A percentile compares a stretch with the other conserved stretches of the same genome.
Evolutionary conservation across 1,140 invertebrate species (phyloP).

Genomic region (Dreissena rostriformis): DNA sequence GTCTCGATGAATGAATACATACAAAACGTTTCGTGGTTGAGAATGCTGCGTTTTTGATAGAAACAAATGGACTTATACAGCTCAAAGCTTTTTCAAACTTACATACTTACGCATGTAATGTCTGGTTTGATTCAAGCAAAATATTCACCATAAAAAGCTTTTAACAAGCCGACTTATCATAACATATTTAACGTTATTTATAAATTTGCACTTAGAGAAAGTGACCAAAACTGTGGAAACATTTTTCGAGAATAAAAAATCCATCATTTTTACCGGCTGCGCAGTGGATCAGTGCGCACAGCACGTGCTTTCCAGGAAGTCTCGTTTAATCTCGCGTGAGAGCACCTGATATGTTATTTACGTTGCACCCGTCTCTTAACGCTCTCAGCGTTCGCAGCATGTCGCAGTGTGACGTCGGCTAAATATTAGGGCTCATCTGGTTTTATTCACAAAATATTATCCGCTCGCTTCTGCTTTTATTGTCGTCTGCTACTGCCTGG

Average conservation of each 20-base stretch:
- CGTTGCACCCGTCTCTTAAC: constrained; percentile 38
- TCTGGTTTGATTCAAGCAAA: no score
- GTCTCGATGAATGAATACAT: no score
- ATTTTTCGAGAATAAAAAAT: neutral
- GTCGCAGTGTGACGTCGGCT: constrained; percentile 39
- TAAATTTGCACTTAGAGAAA: no score
- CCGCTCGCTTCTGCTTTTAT: neutral
- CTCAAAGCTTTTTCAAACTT: no score
- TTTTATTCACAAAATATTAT: constrained; percentile 55
- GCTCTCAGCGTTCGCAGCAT: constrained; percentile 22
- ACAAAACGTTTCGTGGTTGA: no score
- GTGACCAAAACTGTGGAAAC: no score
- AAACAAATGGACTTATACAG: no score
- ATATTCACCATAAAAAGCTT: no score
- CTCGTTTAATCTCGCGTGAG: constrained; percentile 53
- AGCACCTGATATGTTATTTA: constrained; percentile 58
- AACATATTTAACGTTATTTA: no score
- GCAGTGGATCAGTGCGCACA: constrained; percentile 49
- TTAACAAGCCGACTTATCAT: no score
- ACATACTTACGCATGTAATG: no score
- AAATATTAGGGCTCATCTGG: constrained; percentile 46
- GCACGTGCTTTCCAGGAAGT: constrained; percentile 51
- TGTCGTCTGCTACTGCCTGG: neutral
- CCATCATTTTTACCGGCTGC: constrained; percentile 42
- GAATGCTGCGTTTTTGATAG: no score